These are phyloP conservation scores for Phortica variegata DNA, from an alignment of 1,140 invertebrate genomes.

Conservation along the genomic window DNA sequence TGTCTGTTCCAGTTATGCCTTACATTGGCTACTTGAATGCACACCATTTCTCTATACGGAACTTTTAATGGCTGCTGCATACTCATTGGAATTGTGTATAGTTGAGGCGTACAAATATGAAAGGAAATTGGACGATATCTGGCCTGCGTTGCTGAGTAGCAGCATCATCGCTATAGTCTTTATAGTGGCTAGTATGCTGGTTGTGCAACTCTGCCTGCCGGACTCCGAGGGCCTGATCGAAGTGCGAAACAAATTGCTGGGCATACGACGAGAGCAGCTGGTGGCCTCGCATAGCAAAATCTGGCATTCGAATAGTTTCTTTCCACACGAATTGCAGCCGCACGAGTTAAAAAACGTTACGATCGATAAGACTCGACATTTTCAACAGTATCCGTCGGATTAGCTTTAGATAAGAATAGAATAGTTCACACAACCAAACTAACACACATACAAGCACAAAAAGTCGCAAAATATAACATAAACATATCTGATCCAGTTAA, in stretches of 20 bases:
- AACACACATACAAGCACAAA: too few species aligned
- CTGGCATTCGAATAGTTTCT: constrained; percentile 45
- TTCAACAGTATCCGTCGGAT: constrained; percentile 52
- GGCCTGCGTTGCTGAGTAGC: constrained; percentile 25
- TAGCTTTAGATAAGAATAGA: too few species aligned
- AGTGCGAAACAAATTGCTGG: constrained; percentile 43
- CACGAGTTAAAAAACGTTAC: constrained; percentile 33
- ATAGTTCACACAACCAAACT: too few species aligned
- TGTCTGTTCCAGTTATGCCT: constrained; percentile 38
- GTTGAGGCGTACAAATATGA: constrained; percentile 44
- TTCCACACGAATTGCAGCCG: constrained; percentile 43
- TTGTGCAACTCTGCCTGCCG: constrained; percentile 34
- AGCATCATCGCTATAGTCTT: constrained; percentile 27
- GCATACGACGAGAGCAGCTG: constrained; percentile 26
- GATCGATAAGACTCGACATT: constrained; percentile 34
- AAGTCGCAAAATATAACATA: too few species aligned
- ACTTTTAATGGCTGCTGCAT: constrained; percentile 26
- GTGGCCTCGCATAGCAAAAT: constrained; percentile 32
- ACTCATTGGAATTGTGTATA: constrained; percentile 25
- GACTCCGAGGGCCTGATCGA: constrained; percentile 39
- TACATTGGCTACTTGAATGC: constrained; percentile 42
- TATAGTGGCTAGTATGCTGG: constrained; percentile 22
- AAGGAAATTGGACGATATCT: constrained; percentile 16
- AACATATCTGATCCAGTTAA: too few species aligned
- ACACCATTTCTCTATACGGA: constrained; percentile 46